Percentiles rank a stretch among this genome's conserved stretches.
phyloP scores from a whole-genome alignment of 2,113 vertebrate species.

The Microcebus jonahi region DNA sequence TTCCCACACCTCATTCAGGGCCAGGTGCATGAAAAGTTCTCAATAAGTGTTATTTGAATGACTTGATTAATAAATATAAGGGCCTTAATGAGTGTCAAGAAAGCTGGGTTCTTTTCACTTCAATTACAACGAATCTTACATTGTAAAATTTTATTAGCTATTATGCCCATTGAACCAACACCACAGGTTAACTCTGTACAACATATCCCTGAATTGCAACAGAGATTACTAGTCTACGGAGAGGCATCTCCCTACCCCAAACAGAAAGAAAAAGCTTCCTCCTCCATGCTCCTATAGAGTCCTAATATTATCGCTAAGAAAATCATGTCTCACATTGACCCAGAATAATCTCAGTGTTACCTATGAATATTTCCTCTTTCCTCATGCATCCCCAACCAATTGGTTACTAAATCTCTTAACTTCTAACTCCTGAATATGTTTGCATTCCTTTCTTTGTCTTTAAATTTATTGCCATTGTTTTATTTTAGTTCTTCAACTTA shows the following conservation, averaged over 20 bases:
- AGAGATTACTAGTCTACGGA: not conserved
- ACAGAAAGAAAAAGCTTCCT: conserved; percentile 20
- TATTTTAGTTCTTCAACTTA: not conserved
- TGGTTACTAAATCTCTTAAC: not conserved
- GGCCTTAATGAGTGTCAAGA: conserved; percentile 55
- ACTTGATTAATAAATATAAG: conserved; percentile 70
- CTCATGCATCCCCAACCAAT: not conserved
- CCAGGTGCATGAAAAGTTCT: not conserved
- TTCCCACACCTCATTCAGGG: not conserved
- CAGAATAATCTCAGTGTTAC: not conserved
- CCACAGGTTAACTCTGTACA: conserved; percentile 59
- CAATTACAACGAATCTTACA: conserved; percentile 64
- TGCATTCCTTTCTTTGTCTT: not conserved
- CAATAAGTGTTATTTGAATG: conserved; percentile 58
- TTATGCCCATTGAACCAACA: conserved; percentile 75
- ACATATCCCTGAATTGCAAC: not conserved
- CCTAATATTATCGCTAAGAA: not conserved
- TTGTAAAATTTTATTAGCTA: conserved; percentile 73
- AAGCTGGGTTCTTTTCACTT: conserved; percentile 66
- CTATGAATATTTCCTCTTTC: not conserved
- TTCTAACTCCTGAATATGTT: not conserved
- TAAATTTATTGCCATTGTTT: not conserved
- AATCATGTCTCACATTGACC: not conserved
- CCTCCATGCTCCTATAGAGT: not conserved
- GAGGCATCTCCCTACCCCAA: not conserved